A percentile compares a stretch with the other conserved stretches of the same genome.
These are phyloP conservation scores for Byasa hedistus DNA, from an alignment of 2,888 invertebrate species.

Conservation along the genomic window DNA sequence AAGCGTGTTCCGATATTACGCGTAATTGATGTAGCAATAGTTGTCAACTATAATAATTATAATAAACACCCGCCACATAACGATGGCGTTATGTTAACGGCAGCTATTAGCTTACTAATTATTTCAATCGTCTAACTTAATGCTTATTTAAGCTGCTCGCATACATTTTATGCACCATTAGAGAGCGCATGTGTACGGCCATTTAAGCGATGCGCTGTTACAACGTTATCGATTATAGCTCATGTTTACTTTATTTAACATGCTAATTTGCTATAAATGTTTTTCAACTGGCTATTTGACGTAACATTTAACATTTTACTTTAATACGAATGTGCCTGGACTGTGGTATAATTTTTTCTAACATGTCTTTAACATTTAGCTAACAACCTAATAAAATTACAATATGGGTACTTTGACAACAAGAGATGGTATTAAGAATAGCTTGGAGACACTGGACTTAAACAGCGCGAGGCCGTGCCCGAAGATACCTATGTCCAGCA, in stretches of 20 bases:
- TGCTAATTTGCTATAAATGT: not conserved
- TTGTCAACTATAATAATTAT: slow-evolving; percentile 31
- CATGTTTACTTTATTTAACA: slow-evolving; percentile 18
- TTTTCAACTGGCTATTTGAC: not conserved
- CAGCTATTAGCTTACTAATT: slow-evolving; percentile 35
- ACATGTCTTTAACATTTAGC: too few relatives aligned
- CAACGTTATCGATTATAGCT: slow-evolving; percentile 26
- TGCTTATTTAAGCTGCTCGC: slow-evolving; percentile 32
- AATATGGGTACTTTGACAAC: too few relatives aligned
- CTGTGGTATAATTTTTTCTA: too few relatives aligned
- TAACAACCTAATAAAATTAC: too few relatives aligned
- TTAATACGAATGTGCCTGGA: too few relatives aligned
- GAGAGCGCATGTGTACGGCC: slow-evolving; percentile 36
- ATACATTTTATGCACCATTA: slow-evolving; percentile 40
- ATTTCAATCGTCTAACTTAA: slow-evolving; percentile 35
- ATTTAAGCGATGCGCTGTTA: slow-evolving; percentile 32
- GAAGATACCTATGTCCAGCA: too few relatives aligned
- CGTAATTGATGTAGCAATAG: slow-evolving; percentile 8
- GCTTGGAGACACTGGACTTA: too few relatives aligned
- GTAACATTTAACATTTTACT: not conserved
- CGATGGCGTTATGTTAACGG: slow-evolving; percentile 30
- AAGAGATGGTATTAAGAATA: too few relatives aligned
- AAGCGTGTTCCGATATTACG: not conserved
- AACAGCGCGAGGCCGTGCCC: too few relatives aligned
- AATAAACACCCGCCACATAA: slow-evolving; percentile 30